Percentiles rank a stretch among this genome's conserved stretches.
phyloP scores from a whole-genome alignment of 1,140 invertebrate species.

The Chironomus striatipennis region DNA sequence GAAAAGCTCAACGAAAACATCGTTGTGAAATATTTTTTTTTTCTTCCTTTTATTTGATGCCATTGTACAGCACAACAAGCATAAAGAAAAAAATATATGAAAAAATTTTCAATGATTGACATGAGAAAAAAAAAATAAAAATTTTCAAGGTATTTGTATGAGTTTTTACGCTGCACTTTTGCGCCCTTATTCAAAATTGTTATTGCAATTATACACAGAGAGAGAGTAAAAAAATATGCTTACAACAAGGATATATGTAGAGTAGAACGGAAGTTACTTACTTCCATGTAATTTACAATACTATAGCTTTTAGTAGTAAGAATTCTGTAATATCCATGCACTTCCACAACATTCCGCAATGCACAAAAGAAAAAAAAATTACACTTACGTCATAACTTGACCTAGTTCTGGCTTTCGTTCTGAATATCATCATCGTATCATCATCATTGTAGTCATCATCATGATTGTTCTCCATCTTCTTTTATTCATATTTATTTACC shows the following conservation, averaged over 20 bases:
- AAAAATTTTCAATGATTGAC: constrained; percentile 12
- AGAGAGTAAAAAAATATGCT: too few relatives aligned
- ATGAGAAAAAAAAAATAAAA: too few relatives aligned
- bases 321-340: not conserved
- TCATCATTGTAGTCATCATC: not conserved
- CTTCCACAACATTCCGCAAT: not conserved
- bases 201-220: not conserved
- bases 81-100: too few relatives aligned
- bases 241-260: too few relatives aligned
- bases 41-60: too few relatives aligned
- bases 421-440: not conserved
- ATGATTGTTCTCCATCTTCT: not conserved
- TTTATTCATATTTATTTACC: not conserved
- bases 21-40: not conserved
- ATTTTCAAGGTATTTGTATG: not conserved
- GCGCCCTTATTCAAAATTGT: not conserved
- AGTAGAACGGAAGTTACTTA: too few relatives aligned
- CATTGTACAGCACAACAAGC: too few relatives aligned
- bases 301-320: not conserved
- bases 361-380: not conserved
- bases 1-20: constrained; percentile 8
- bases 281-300: too few relatives aligned
- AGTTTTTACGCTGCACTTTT: constrained; percentile 13
- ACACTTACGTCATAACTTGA: not conserved
- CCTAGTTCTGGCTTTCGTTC: not conserved